phyloP scores from a whole-genome alignment of 1,140 invertebrate species.

The Pseudomyrmex dendroicus region DNA sequence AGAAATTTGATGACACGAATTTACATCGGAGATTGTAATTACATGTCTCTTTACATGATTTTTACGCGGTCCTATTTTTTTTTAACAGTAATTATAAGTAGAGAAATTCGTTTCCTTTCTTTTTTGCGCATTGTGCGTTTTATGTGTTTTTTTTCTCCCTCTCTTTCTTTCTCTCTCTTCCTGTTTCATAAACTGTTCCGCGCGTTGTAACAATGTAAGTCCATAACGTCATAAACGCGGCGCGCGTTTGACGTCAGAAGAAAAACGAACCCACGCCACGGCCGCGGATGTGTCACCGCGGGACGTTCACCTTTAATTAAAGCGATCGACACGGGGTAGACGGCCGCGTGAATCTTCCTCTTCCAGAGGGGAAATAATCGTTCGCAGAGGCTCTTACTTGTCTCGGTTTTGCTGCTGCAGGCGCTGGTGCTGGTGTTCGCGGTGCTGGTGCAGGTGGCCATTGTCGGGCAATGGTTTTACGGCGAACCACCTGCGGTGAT shows the following conservation, averaged over 20 bases:
- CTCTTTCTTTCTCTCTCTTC: too few species aligned
- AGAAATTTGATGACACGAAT: conserved; percentile 17
- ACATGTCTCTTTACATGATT: too few species aligned
- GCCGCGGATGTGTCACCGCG: conserved; percentile 29
- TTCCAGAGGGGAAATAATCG: conserved; percentile 6
- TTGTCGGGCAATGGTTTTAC: conserved; percentile 93
- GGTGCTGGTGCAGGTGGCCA: conserved; percentile 94
- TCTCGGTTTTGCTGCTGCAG: conserved; percentile 78
- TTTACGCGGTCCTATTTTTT: too few species aligned
- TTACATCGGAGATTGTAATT: conserved; percentile 7
- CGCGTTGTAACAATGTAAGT: too few species aligned
- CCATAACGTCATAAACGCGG: background rate
- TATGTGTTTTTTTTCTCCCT: too few species aligned
- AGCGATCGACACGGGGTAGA: conserved; percentile 47
- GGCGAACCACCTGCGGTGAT: conserved; percentile 89
- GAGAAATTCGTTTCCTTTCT: too few species aligned
- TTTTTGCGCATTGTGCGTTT: too few species aligned
- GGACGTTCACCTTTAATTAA: conserved; percentile 57
- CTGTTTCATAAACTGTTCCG: background rate
- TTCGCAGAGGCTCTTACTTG: conserved; percentile 36
- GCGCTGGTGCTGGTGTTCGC: conserved; percentile 95
- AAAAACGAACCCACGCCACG: conserved; percentile 9
- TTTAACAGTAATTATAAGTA: too few species aligned
- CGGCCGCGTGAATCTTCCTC: conserved; percentile 29
- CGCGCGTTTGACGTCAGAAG: background rate